Conservation (phyloP, 2,797 vertebrate species). For the Craterocephalus amniculus region DNA sequence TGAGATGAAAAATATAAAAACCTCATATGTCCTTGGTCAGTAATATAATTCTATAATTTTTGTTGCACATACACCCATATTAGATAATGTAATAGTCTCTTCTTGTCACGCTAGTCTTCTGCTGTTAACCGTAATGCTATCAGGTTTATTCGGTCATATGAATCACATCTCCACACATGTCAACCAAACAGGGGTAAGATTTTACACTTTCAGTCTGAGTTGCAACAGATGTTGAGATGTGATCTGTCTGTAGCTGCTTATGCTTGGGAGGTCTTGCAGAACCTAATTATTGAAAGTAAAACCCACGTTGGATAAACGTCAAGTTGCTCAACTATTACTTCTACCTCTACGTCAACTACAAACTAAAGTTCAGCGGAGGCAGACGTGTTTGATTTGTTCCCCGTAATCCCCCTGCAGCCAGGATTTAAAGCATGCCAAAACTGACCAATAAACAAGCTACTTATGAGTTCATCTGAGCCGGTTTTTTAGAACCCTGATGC, state of each 20-base stretch:
- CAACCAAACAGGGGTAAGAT: not conserved
- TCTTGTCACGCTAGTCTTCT: not conserved
- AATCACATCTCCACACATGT: conserved; percentile 14
- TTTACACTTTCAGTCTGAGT: not conserved
- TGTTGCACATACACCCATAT: conserved; percentile 38
- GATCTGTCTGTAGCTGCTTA: conserved; percentile 33
- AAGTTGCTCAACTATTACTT: not conserved
- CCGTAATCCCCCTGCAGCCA: not conserved
- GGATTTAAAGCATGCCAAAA: conserved; percentile 28
- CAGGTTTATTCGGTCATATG: conserved; percentile 16
- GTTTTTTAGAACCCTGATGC: conserved; percentile 43
- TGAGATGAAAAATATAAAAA: conserved; percentile 16
- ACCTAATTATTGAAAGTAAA: conserved; percentile 41
- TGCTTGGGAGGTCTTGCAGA: conserved; percentile 55
- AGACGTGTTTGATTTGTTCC: conserved; percentile 40
- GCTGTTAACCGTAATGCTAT: conserved; percentile 20
- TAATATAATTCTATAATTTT: conserved; percentile 12
- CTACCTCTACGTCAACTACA: conserved; percentile 17
- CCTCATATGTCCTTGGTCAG: conserved; percentile 20
- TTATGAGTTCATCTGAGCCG: conserved; percentile 46
- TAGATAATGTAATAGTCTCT: conserved; percentile 16
- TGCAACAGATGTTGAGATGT: conserved; percentile 39
- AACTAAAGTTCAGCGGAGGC: conserved; percentile 23
- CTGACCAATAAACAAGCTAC: conserved; percentile 46
- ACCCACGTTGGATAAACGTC: conserved; percentile 6